Percentiles rank a stretch among this genome's conserved stretches.
These are phyloP conservation scores for Sebastes dallii DNA, from an alignment of 2,797 vertebrate species.

Conservation along the genomic window DNA sequence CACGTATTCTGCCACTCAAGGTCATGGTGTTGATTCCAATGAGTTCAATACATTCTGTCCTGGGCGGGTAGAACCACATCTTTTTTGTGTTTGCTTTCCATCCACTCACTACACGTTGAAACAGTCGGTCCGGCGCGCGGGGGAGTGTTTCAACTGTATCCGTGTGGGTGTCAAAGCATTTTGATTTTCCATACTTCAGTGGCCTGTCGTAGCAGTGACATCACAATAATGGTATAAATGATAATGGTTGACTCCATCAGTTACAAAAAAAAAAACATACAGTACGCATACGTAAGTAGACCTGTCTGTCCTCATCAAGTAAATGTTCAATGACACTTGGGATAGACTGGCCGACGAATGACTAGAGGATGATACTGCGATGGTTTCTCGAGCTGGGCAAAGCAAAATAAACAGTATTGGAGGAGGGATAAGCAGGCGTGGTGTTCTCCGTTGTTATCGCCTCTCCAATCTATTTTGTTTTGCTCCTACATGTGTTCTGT, in stretches of 20 bases:
- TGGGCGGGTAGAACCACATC: constrained; percentile 89
- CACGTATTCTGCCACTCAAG: constrained; percentile 89
- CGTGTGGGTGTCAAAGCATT: constrained; percentile 88
- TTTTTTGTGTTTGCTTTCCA: constrained; percentile 87
- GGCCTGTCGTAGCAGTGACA: constrained; percentile 91
- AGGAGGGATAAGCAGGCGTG: constrained; percentile 52
- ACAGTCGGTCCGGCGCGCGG: constrained; percentile 73
- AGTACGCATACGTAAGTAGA: constrained; percentile 86
- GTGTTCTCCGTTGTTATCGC: constrained; percentile 56
- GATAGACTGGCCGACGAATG: constrained; percentile 76
- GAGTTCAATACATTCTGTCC: constrained; percentile 87
- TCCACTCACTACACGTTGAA: constrained; percentile 88
- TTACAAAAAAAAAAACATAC: constrained; percentile 70
- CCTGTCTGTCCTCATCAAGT: constrained; percentile 86
- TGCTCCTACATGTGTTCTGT: constrained; percentile 77
- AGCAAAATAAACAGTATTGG: constrained; percentile 74
- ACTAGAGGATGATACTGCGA: constrained; percentile 61
- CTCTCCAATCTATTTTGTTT: constrained; percentile 79
- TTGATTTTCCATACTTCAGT: constrained; percentile 86
- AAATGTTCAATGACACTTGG: constrained; percentile 86
- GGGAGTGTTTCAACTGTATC: constrained; percentile 88
- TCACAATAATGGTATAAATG: constrained; percentile 89
- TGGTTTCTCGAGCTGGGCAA: constrained; percentile 71
- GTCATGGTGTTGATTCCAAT: constrained; percentile 87
- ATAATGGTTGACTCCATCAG: constrained; percentile 85